phyloP scores from a whole-genome alignment of 2,888 invertebrate species.

The Hofmannophila pseudospretella region DNA sequence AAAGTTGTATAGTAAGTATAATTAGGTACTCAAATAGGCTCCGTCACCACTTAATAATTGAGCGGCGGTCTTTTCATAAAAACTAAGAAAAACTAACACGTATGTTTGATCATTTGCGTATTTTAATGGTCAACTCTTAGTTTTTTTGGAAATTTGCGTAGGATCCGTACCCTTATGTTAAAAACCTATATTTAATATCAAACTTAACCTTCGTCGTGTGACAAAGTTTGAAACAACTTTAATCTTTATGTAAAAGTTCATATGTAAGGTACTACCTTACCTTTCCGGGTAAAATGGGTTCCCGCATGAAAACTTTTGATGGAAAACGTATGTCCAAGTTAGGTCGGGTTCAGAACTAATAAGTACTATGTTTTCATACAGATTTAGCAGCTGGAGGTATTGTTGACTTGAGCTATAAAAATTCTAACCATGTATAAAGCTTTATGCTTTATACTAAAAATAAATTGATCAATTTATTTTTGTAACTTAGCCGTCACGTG shows the following conservation, averaged over 20 bases:
- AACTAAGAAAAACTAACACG: no score
- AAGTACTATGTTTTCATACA: neutral
- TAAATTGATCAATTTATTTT: neutral
- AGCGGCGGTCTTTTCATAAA: no score
- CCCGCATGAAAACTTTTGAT: constrained; percentile 31
- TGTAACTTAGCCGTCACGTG: neutral
- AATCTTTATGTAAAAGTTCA: constrained; percentile 11
- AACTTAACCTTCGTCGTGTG: neutral
- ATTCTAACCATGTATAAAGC: constrained; percentile 4
- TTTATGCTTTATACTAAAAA: no score
- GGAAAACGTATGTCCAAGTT: constrained; percentile 27
- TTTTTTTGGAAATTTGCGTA: no score
- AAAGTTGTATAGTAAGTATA: no score
- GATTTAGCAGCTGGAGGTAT: neutral
- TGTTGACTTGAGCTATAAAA: neutral
- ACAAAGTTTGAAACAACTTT: constrained; percentile 2
- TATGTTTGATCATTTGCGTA: no score
- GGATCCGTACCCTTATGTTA: neutral
- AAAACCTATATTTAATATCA: neutral
- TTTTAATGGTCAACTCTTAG: no score
- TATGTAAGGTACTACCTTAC: no score
- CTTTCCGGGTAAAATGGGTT: constrained; percentile 23
- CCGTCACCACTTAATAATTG: no score
- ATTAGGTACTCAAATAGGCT: no score
- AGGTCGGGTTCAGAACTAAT: constrained; percentile 17